Base-by-base conservation (phyloP, 2,113 vertebrate species). In the Eidolon helvum region DNA sequence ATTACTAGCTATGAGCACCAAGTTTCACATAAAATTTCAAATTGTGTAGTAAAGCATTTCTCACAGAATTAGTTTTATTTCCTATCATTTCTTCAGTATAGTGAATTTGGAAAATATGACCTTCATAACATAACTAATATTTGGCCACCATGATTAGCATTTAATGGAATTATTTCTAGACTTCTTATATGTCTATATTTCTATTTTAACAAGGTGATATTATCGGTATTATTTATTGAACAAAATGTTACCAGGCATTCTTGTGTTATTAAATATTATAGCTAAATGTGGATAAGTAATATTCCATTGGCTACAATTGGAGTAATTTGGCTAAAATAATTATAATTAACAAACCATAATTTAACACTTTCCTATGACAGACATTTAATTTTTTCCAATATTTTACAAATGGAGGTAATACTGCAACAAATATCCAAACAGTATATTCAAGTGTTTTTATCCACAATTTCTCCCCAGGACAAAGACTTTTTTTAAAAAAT, bases 291-390 rank as follows among this genome's bases (percentile, higher is more conserved):
- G 48, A 16, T 74, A 38, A 43, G 15, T 92, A 45, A 53, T 38
- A 91, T 53, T 87, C 43, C 12, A 65, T 9, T 74, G 55, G 21
- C 40, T 86, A 18, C 10, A 84, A 66, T 1, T 87, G 26, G 48
- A 83, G 71, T 94, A 87, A 87, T 75, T 43, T 96, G 21, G 19
- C 26, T 94, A 83, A 90, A 74, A 50, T 45, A 92, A 53, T 57
- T 57, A 94, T 21, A 40, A 43, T 65, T 77, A 91, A 69, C 12
- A 83, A 89, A 68, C 24, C 30, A 77, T 16, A 87, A 61, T 77
- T 66, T 35, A 48, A 59, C 2, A 48, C 12, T 77, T 65, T 19
- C 1, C 10, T 82, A 55, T 18, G 59, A 50, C 1, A 75, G 11
- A 69, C 3, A 82, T 69, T 75, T 69, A 77, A 10, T n/a, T 55